Percentiles rank a stretch among this genome's conserved stretches.
Evolutionary conservation across 2,888 invertebrate species (phyloP).

Genomic region (Limnephilus auricula): DNA sequence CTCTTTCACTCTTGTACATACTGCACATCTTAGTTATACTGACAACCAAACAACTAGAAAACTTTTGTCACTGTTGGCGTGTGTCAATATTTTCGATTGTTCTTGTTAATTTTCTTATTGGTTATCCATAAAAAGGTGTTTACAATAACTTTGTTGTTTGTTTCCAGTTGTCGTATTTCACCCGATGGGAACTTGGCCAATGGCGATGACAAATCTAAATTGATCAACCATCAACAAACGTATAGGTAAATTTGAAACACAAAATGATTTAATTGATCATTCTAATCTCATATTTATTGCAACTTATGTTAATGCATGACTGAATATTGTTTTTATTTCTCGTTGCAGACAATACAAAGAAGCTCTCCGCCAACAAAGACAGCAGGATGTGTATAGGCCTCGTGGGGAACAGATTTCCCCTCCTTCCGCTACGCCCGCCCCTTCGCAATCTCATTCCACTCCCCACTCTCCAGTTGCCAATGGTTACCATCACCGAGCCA

Average conservation of each 20-base stretch:
- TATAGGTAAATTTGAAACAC: conserved; percentile 78
- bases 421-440: conserved; percentile 76
- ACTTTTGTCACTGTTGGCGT: no score
- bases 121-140: not conserved
- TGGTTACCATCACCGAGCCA: conserved; percentile 78
- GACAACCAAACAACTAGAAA: not conserved
- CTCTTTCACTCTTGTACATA: not conserved
- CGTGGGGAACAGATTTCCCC: conserved; percentile 80
- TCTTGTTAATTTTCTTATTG: not conserved
- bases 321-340: not conserved
- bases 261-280: not conserved
- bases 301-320: not conserved
- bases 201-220: conserved; percentile 83
- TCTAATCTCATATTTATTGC: not conserved
- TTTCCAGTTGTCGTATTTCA: conserved; percentile 78
- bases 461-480: conserved; percentile 72
- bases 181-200: conserved; percentile 80
- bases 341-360: conserved; percentile 90
- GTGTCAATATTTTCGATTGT: not conserved
- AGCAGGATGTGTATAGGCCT: conserved; percentile 87
- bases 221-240: conserved; percentile 84
- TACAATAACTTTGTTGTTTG: not conserved
- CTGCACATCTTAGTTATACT: no score
- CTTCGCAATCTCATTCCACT: conserved; percentile 71
- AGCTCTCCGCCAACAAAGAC: conserved; percentile 90